Base-by-base conservation (phyloP, 2,113 vertebrate genomes). In the Catagonus wagneri region DNA sequence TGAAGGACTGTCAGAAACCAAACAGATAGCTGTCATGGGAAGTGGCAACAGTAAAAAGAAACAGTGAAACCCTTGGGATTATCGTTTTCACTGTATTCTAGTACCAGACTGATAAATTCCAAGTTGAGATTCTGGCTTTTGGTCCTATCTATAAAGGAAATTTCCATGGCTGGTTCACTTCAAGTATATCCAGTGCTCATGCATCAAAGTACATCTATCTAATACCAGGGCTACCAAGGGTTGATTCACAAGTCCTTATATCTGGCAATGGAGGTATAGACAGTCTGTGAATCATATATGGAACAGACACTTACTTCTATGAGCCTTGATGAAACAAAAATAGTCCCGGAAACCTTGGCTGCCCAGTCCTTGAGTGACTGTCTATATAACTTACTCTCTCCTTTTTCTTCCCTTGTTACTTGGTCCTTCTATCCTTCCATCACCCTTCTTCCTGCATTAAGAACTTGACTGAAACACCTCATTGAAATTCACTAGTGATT, bases 1-100 rank as follows among this genome's bases (percentile, higher is more conserved):
- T 90, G 29, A 80, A 95, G 39, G 90, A 74, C 68, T 56, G 60
- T 56, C 63, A 92, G 69, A 96, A 61, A 87, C 69, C 29, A 92
- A 94, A 88, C 22, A 65, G 13, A 17, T 76, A 80, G 36, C 54
- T 71, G 60, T 90, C 78, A 85, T 56, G 94, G 65, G 23, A 93
- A 93, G 52, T 54, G 36, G 76, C 32, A 56, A 50, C 15, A 65
- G 44, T 72, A 61, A 65, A 68, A 75, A 81, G 32, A 92, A 54
- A 15, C 23, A 61, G 58, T 20, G 68, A 19, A 44, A 80, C n/a
- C 39, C n/a, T 63, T n/a, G 12, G 32, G 60, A n/a, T 78, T 86
- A 80, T 54, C 72, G 80, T 65, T 4, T 74, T 69, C 11, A 74
- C 9, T 68, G 44, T 58, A 50, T 58, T 78, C 68, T 1, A 85